Evolutionary conservation across 2,888 invertebrate species (phyloP).

Genomic region (Melinaea marsaeus): DNA sequence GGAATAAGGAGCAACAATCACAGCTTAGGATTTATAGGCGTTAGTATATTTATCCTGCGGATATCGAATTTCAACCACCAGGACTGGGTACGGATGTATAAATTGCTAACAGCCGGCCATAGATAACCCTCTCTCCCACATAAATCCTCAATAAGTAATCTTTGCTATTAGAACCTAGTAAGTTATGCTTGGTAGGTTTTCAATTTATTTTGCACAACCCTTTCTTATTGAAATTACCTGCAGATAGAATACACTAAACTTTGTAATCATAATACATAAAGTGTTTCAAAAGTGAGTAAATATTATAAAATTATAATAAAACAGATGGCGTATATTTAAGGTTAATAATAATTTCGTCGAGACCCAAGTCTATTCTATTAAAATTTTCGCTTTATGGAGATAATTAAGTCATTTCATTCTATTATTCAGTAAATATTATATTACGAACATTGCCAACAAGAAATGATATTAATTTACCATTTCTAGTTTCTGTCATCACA

Average conservation of each 20-base stretch:
- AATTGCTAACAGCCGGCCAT: conserved; percentile 36
- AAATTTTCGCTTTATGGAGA: too few species aligned
- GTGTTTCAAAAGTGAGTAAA: too few species aligned
- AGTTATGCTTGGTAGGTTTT: conserved; percentile 6
- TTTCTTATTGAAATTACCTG: neutral
- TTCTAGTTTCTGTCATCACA: too few species aligned
- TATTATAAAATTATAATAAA: too few species aligned
- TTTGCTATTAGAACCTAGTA: conserved; percentile 30
- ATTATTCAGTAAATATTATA: too few species aligned
- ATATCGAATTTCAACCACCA: conserved; percentile 34
- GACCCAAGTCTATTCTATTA: too few species aligned
- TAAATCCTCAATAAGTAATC: conserved; percentile 42
- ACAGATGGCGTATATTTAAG: too few species aligned
- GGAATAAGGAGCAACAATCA: conserved; percentile 4
- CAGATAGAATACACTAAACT: neutral
- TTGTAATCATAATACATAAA: too few species aligned
- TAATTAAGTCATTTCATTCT: too few species aligned
- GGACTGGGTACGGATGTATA: conserved; percentile 38
- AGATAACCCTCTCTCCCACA: conserved; percentile 38
- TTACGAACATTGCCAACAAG: too few species aligned
- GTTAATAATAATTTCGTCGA: too few species aligned
- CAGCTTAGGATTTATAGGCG: conserved; percentile 19
- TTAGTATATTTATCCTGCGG: conserved; percentile 28
- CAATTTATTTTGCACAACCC: conserved; percentile 5
- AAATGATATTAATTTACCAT: too few species aligned